Conservation (phyloP, 1,140 invertebrate species). For the Drusus annulatus region DNA sequence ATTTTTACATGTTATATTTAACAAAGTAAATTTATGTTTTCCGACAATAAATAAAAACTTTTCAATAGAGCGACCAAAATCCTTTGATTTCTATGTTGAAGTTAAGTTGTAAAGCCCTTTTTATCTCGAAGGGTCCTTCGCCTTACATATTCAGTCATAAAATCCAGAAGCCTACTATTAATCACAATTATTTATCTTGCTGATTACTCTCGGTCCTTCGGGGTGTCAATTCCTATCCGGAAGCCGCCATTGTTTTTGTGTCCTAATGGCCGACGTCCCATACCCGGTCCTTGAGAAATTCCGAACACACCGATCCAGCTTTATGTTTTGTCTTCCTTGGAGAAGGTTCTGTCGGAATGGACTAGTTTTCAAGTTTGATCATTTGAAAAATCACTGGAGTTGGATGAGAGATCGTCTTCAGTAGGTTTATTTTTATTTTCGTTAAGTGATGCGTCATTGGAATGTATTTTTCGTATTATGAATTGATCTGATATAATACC, state of each 20-base stretch:
- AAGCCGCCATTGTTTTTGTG: constrained; percentile 36
- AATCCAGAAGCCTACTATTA: constrained; percentile 17
- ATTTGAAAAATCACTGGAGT: neutral
- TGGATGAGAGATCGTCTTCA: neutral
- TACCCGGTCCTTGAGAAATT: constrained; percentile 16
- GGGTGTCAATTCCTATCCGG: constrained; percentile 28
- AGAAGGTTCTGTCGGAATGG: neutral
- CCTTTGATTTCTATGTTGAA: neutral
- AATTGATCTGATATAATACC: no score
- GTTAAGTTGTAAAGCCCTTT: neutral
- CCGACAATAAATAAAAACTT: neutral
- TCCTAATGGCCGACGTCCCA: constrained; percentile 18
- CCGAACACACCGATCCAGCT: neutral
- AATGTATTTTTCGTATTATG: no score
- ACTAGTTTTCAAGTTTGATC: neutral
- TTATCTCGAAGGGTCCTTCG: neutral
- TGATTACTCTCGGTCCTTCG: constrained; percentile 24
- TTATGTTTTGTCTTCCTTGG: neutral
- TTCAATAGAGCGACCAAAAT: neutral
- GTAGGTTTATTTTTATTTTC: neutral
- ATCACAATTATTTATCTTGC: constrained; percentile 31
- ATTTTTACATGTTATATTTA: neutral
- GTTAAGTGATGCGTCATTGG: neutral
- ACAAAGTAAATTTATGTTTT: neutral
- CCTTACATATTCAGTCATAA: neutral